Base-by-base conservation (phyloP, 1,140 invertebrate genomes). In the Scaptomyza pallida region DNA sequence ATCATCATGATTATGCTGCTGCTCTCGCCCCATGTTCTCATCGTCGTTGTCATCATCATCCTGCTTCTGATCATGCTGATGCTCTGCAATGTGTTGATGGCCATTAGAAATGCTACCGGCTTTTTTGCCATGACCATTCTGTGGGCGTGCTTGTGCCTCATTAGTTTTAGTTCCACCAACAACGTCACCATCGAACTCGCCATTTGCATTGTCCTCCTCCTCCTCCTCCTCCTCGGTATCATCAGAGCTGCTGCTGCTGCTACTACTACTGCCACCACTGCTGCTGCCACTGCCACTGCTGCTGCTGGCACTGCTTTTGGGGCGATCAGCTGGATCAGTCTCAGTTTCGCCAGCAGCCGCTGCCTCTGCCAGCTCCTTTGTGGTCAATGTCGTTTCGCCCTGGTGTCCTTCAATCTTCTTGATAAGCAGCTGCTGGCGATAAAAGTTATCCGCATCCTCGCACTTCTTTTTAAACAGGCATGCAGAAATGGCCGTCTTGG, bases 391-490 rank as follows among this genome's bases (percentile, higher is more conserved):
- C 16, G 5, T 44, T 41, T 26, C 44, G 17, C 41, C 19, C 6
- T 61, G 21, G 35, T 70, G 63, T 0, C 69, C 64, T 41, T 89
- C 78, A 55, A 89, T 80, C 68, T 90, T 90, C 48, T 83, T 81
- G 40, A 88, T 86, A 2, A 90, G 60, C 47, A 91, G 21, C 45
- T 90, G 89, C 60, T 91, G 89, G 19, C 90, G 88, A 67, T 89
- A 91, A 51, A 91, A 91, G 44, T 71, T 79, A 17, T 91, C 90
- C 41, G 90, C 80, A 71, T 91, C 90, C 73, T 91, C 90, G 72
- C 90, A 91, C 45, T 90, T 91, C 60, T 91, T 89, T 30, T 91
- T 91, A 52, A 91, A 77, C 37, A 79, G 54, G 52, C 89, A 91
- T 10, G 90, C 90, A 45, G 88, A 90, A 5, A 91, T 88, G 9